phyloP scores from a whole-genome alignment of 2,113 vertebrate genomes.

The Hemichromis elongatus region DNA sequence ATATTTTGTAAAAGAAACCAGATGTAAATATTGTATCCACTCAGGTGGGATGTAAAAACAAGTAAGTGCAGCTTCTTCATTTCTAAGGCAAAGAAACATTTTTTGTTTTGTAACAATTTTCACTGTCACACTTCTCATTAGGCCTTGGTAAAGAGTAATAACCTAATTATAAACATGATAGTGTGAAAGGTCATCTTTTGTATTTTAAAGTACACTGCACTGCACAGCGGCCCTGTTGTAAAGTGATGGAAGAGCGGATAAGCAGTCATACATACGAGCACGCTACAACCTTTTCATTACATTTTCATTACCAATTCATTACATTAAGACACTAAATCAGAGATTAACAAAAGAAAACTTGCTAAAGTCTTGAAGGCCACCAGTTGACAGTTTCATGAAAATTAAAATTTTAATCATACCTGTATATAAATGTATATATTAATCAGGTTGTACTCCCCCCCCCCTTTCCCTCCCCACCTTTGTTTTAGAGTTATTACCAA shows the following conservation, averaged over 20 bases:
- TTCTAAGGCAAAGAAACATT: conserved; percentile 38
- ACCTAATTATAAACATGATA: neutral
- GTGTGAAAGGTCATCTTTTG: conserved; percentile 4
- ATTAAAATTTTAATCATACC: conserved; percentile 33
- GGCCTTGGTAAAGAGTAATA: neutral
- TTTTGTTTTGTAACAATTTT: neutral
- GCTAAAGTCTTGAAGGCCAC: conserved; percentile 63
- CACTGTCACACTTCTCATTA: neutral
- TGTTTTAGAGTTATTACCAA: conserved; percentile 21
- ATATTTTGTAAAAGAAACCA: neutral
- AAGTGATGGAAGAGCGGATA: conserved; percentile 55
- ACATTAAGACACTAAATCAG: conserved; percentile 64
- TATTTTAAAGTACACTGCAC: conserved; percentile 3
- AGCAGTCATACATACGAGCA: conserved; percentile 32
- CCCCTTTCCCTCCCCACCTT: neutral
- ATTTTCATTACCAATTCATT: no score
- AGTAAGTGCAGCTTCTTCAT: conserved; percentile 3
- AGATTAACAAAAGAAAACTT: conserved; percentile 32
- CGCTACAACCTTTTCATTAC: conserved; percentile 39
- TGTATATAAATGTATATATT: conserved; percentile 51
- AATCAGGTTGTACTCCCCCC: neutral
- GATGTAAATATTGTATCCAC: neutral
- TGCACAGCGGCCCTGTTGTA: neutral
- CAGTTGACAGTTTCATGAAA: conserved; percentile 43
- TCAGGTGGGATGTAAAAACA: neutral